phyloP scores from a whole-genome alignment of 2,888 invertebrate genomes.

The Lissonota sp. region DNA sequence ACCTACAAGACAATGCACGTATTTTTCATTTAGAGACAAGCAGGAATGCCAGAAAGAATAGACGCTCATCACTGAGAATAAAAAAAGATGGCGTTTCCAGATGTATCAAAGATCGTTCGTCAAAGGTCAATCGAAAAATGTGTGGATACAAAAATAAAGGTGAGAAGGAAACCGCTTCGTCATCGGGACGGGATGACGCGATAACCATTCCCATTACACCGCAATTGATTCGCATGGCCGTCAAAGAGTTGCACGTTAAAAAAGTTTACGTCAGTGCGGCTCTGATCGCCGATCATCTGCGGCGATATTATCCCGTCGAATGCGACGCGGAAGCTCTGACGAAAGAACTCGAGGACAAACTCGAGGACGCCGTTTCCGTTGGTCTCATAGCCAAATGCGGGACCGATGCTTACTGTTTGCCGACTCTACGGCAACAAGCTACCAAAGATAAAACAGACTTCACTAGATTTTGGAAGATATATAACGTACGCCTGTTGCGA shows the following conservation, averaged over 20 bases:
- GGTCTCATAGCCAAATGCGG: conserved; percentile 72
- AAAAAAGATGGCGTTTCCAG: too few species aligned
- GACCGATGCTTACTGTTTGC: conserved; percentile 71
- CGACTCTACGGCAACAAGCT: conserved; percentile 73
- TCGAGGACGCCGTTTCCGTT: conserved; percentile 72
- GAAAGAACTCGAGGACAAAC: conserved; percentile 70
- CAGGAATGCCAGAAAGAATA: too few species aligned
- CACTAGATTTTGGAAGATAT: conserved; percentile 72
- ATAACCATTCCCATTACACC: conserved; percentile 68
- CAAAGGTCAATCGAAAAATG: neutral
- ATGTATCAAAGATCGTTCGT: conserved; percentile 12
- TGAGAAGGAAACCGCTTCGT: neutral
- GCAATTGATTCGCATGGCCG: conserved; percentile 72
- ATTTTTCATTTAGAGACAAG: too few species aligned
- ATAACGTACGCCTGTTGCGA: conserved; percentile 64
- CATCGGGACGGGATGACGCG: too few species aligned
- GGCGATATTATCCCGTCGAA: conserved; percentile 70
- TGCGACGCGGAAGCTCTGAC: conserved; percentile 64
- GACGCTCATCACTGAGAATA: too few species aligned
- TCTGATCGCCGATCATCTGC: conserved; percentile 72
- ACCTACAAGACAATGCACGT: too few species aligned
- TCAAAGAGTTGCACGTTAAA: conserved; percentile 71
- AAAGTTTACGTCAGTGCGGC: conserved; percentile 69
- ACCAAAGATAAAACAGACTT: conserved; percentile 65
- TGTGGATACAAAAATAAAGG: neutral